Evolutionary conservation across 2,113 vertebrate genomes (phyloP).

Genomic region (Trogon melanurus): DNA sequence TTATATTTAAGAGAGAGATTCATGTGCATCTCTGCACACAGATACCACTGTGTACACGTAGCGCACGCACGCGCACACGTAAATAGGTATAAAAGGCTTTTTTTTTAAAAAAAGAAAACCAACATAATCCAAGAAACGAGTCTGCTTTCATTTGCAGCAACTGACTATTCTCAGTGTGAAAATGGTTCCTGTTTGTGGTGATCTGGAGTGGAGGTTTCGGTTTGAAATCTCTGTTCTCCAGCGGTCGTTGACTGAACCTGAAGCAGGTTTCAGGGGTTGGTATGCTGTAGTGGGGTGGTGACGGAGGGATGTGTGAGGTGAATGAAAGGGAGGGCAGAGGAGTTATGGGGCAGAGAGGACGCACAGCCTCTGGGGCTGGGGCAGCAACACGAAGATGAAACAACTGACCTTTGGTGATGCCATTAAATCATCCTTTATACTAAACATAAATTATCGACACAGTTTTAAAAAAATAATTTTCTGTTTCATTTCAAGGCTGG

Average conservation of each 20-base stretch:
- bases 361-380: conserved; percentile 11
- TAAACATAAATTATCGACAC: conserved; percentile 81
- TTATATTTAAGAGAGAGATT: conserved; percentile 75
- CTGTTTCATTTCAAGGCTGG: conserved; percentile 75
- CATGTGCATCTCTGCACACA: conserved; percentile 57
- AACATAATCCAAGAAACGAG: conserved; percentile 57
- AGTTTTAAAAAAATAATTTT: conserved; percentile 84
- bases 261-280: background rate
- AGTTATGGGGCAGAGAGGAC: background rate
- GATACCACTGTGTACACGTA: conserved; percentile 56
- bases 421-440: conserved; percentile 79
- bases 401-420: conserved; percentile 81
- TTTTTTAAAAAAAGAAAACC: background rate
- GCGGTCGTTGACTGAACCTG: background rate
- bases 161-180: conserved; percentile 61
- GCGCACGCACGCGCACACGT: conserved; percentile 69
- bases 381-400: conserved; percentile 46
- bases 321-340: background rate
- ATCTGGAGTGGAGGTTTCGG: conserved; percentile 13
- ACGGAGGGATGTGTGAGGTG: background rate
- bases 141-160: conserved; percentile 66
- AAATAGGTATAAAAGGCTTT: conserved; percentile 80
- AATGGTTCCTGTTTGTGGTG: conserved; percentile 39
- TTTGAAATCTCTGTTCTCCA: conserved; percentile 60
- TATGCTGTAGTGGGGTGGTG: background rate